phyloP scores from a whole-genome alignment of 2,797 vertebrate genomes.

The Pipistrellus pygmaeus region DNA sequence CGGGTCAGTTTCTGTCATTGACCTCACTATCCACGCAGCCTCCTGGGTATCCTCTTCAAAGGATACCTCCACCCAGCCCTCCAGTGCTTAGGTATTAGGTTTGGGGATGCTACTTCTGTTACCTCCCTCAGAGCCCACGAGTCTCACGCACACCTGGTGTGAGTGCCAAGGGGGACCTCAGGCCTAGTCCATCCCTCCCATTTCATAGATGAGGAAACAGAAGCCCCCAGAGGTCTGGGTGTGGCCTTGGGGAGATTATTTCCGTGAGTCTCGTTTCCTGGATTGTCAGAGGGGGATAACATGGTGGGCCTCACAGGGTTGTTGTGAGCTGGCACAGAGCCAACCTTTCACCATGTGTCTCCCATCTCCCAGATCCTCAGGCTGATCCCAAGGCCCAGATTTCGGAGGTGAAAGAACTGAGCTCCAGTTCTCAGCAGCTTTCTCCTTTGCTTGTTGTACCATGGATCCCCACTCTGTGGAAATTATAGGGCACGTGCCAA shows the following conservation, averaged over 20 bases:
- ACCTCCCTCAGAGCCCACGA: background rate
- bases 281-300: background rate
- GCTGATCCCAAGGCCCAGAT: background rate
- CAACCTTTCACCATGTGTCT: background rate
- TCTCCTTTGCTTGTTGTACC: background rate
- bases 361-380: rapidly evolving
- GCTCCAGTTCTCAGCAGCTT: background rate
- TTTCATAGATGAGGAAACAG: background rate
- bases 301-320: rapidly evolving
- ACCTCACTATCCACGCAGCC: background rate
- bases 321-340: background rate
- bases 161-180: background rate
- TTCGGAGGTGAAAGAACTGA: background rate
- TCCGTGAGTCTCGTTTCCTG: background rate
- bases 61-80: background rate
- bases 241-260: background rate
- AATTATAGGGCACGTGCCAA: background rate
- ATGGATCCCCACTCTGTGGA: background rate
- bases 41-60: background rate
- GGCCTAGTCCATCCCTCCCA: background rate
- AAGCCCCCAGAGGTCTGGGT: background rate
- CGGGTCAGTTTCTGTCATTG: background rate
- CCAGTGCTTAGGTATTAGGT: background rate
- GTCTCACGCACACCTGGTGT: no score
- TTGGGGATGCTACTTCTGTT: background rate